Base-by-base conservation (phyloP, 2,113 vertebrate species). In the Upupa epops region DNA sequence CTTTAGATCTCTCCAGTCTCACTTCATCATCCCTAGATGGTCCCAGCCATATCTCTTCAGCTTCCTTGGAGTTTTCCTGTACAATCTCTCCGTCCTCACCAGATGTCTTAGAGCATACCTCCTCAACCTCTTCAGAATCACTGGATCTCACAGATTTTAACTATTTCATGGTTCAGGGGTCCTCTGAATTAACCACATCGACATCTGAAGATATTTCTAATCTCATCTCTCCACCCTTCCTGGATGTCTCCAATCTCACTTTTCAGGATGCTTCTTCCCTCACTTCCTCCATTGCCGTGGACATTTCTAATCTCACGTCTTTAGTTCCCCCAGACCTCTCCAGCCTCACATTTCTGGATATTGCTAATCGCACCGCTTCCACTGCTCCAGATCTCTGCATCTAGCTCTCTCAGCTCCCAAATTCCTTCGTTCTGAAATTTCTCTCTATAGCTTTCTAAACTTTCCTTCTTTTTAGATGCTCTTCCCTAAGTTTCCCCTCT, bases 1-100 rank as follows among this genome's bases (percentile, higher is more conserved):
- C 96, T 37, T 79, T 91, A 59, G 96, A 96, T 20, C 80, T 95
- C 81, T 96, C 96, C 78, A 95, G 83, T 28, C 73, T 94, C 48
- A 54, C 65, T 40, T 81, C 68, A 0, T 36, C 85, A 49, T 95
- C 89, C 40, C 46, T 64, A 14, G 82, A 82, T n/a, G 66, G 37
- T 71, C 93, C 90, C 60, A 61, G 66, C 46, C 80, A 48, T 34
- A 51, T 8, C 25, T 94, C 93, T 52, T 83, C 92, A 69, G 59
- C 75, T 86, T 86, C 92, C 40, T 51, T 89, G 70, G 74, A 92
- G 19, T 74, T 80, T 21, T 94, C 90, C 83, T 90, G 79, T 18
- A 69, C 63, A 45, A 76, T 85, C 60, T 66, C 94, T 72, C 88
- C 87, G 46, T 16, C 64, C 34, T 90, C 84, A 32, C 71, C 24